Evolutionary conservation across 2,113 vertebrate genomes (phyloP), one percentile per base, ranked within the genome.

Genomic region (Nematolebias whitei): DNA sequence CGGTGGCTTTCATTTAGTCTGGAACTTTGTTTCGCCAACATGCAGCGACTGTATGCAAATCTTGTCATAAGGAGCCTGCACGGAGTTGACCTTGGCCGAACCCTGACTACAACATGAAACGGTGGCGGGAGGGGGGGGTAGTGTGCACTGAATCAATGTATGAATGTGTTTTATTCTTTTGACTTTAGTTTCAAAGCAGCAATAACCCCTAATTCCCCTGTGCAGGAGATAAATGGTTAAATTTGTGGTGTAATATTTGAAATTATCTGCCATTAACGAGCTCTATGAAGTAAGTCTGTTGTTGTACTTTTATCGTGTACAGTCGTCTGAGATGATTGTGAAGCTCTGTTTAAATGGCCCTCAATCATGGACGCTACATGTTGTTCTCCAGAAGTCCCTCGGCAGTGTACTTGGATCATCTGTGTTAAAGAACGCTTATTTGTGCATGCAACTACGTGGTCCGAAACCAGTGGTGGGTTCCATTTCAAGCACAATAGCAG

Each of bases 401-500:
- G 75, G 80, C 79, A 0, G 64, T 74, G 74, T 76, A 69, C 59
- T 82, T 61, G 57, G 81, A 68, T 79, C 39, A 44, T 79, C 48
- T 29, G 48, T 72, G 69, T 76, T 71, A 68, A 74, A 74, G 68
- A 70, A 56, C 64, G 53, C 69, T 63, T 44, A 15, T 14, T 78
- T 74, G 79, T 86, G 82, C 81, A 83, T 84, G 76, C 69, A 71
- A 82, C 71, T 72, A 73, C 75, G 75, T 72, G 71, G 60, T 70
- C 68, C 60, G 66, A 71, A 74, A 83, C 61, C 65, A 71, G 79
- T 38, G 51, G 78, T 56, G 44, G 76, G 83, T 82, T 83, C 71
- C 70, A 84, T 84, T 85, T 84, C 79, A 86, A 93, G 90, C 90
- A 92, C 89, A 92, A 93, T 71, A 87, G 69, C 79, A 82, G 83